Evolutionary conservation across 2,888 invertebrate genomes (phyloP), one percentile per base, ranked within the genome.

Genomic region (Netelia virgata): DNA sequence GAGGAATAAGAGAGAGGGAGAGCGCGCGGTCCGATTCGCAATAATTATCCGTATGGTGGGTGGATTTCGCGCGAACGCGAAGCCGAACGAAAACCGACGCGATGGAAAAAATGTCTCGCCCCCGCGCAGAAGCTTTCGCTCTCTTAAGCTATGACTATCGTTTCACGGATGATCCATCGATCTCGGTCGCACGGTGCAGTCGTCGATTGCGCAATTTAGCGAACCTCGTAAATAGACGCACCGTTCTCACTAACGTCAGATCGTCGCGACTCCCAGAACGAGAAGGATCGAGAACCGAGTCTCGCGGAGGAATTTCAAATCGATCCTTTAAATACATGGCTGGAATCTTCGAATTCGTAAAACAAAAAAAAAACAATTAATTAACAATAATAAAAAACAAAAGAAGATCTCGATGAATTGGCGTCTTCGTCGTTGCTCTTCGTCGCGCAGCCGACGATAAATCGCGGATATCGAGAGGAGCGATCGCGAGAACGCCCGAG

Each of bases 401-500:
- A 57, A 28, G 28, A 28, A 0, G 6, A 28, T 28, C 28, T 5
- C 28, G 28, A 28, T 28, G 28, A 28, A 28, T 28, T 28, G 3
- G 28, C 28, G 28, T 28, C 5, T 28, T 28, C 5, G 2, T 5
- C 28, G 28, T 28, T 28, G 28, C 5, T 28, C 28, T 28, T 28
- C 6, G 28, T 28, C 28, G 28, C 28, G 0, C 28, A 28, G 5
- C 3, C 28, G 28, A 28, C 28, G 28, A 28, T 28, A 28, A 50
- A 36, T 59, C 70, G 23, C 55, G 74, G 74, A 43, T 77, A 74
- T 76, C 83, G 77, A 75, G 57, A 73, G 79, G 77, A 79, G 69
- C 78, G 74, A 79, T 72, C 68, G 59, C 41, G 85, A 74, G 74
- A 64, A 69, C 69, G 28, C 64, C 63, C 74, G 59, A 76, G 84